Base-by-base conservation (phyloP, 2,888 invertebrate genomes). In the Acleris emargana region DNA sequence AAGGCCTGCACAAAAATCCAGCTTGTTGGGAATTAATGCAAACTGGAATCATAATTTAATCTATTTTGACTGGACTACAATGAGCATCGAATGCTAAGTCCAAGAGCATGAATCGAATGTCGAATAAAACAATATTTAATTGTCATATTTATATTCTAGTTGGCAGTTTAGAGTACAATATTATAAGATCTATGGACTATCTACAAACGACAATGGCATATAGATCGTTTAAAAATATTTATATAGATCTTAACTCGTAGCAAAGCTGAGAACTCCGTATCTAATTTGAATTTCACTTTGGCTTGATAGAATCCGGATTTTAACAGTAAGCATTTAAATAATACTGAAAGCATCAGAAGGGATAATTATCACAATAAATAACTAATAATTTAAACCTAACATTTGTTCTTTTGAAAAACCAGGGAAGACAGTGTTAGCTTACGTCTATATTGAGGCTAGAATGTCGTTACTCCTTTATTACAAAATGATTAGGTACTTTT, bases 161-260 rank as follows among this genome's bases (percentile, higher is more conserved):
- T 89, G 88, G 88, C 89, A 89, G 87, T 88, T 86, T 83, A 81
- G 68, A 67, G 71, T 77, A 80, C 78, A 81, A 80, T 78, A 81
- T 79, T 76, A 78, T 83, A 83, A 38, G 80, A 78, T 79, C 78
- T 79, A 82, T 74, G 74, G 72, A 71, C 76, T 76, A 79, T 77
- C 77, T 85, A 84, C 73, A 79, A 82, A 78, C 78, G 80, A 84
- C 76, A 78, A 87, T 88, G 87, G 88, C 88, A 86, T 87, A 83
- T 79, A 80, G 78, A 81, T 81, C 78, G 80, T 77, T 83, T 79
- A 73, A 81, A 76, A 78, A 79, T 79, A 79, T 73, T 55, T 55
- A 55, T 74, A 76, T 74, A 78, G 74, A 77, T 73, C 78, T 75
- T 75, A 61, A 68, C 68, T 57, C 38, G 59, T 59, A 68, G 68